Percentiles rank a stretch among this genome's conserved stretches.
Conservation (phyloP, 1,140 invertebrate genomes). For the Anoplolepis gracilipes region DNA sequence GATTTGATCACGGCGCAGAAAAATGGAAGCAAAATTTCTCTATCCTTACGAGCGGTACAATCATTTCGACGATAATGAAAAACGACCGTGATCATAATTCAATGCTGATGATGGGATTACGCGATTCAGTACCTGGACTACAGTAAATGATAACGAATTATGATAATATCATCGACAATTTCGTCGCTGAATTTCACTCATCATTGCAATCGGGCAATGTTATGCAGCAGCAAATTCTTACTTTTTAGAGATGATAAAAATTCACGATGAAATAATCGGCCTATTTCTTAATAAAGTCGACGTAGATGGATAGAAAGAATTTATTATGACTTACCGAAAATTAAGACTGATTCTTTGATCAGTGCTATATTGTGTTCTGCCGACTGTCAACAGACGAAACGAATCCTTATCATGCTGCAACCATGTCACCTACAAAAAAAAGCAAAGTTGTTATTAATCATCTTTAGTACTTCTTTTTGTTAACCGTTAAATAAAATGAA, state of each 20-base stretch:
- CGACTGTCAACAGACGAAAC: conserved; percentile 92
- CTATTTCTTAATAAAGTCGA: background rate
- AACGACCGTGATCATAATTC: conserved; percentile 45
- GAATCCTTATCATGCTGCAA: conserved; percentile 89
- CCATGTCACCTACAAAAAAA: conserved; percentile 91
- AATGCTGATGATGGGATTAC: conserved; percentile 28
- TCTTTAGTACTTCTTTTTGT: background rate
- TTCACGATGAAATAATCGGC: background rate
- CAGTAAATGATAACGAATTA: conserved; percentile 44
- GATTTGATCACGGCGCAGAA: conserved; percentile 17
- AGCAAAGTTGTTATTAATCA: conserved; percentile 15
- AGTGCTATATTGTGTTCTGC: conserved; percentile 88
- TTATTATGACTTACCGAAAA: conserved; percentile 81
- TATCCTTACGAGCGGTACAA: background rate
- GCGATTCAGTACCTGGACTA: background rate
- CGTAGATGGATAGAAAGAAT: background rate
- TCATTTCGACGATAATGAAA: conserved; percentile 35
- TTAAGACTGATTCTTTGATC: conserved; percentile 86
- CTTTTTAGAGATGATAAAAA: conserved; percentile 9
- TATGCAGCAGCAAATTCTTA: background rate
- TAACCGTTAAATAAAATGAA: background rate
- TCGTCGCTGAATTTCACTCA: conserved; percentile 21
- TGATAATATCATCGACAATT: conserved; percentile 43
- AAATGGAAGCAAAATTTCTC: background rate
- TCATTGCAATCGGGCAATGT: background rate